A percentile compares a stretch with the other conserved stretches of the same genome.
Evolutionary conservation across 1,140 invertebrate species (phyloP).

Genomic region (Eueides isabella): DNA sequence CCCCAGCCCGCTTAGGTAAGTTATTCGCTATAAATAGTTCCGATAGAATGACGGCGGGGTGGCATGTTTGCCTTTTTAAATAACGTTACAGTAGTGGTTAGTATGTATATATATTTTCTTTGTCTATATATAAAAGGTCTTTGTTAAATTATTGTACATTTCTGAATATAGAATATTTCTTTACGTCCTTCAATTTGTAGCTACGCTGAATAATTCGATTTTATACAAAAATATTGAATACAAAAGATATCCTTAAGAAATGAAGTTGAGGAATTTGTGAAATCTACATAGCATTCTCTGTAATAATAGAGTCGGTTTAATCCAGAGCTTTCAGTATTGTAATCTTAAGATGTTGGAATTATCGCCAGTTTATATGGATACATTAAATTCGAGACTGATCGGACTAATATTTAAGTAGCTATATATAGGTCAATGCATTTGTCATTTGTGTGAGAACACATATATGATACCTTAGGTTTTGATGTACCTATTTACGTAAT

Average conservation of each 20-base stretch:
- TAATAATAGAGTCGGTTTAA: background rate
- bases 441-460: no score
- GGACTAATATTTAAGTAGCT: no score
- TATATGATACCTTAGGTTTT: no score
- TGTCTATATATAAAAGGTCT: no score
- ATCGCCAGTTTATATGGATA: background rate
- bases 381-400: no score
- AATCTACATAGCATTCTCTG: background rate
- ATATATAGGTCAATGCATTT: no score
- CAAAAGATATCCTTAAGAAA: background rate
- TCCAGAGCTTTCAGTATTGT: background rate
- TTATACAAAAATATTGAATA: background rate
- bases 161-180: no score
- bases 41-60: no score
- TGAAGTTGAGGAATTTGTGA: background rate
- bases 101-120: background rate
- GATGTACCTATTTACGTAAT: no score
- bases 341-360: background rate
- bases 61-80: background rate
- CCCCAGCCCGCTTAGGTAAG: constrained; percentile 69
- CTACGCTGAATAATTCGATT: background rate
- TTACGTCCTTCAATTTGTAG: background rate
- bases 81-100: background rate
- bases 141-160: no score
- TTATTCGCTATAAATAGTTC: background rate